A percentile compares a stretch with the other conserved stretches of the same genome.
Conservation (phyloP, 2,113 vertebrate genomes). For the Melospiza georgiana region DNA sequence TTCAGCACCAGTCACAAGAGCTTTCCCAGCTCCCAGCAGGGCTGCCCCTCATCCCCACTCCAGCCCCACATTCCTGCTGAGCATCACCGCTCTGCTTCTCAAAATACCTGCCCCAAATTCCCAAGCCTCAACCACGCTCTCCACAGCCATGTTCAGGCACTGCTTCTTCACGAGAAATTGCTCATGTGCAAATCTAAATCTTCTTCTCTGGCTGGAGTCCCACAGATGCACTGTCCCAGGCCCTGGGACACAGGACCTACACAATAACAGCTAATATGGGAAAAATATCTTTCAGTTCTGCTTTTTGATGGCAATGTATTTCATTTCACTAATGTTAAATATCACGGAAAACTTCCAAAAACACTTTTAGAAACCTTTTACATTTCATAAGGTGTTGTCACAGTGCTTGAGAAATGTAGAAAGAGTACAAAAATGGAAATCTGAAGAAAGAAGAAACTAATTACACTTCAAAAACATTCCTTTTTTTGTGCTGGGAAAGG, state of each 20-base stretch:
- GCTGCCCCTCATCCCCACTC: neutral
- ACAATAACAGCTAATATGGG: rapidly evolving
- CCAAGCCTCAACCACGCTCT: neutral
- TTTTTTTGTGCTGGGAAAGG: neutral
- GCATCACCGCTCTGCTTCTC: neutral
- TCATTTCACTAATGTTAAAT: neutral
- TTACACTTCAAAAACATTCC: neutral
- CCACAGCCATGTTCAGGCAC: neutral
- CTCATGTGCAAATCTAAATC: neutral
- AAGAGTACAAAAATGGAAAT: neutral
- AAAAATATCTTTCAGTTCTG: neutral
- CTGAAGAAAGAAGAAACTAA: neutral
- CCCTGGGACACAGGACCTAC: neutral
- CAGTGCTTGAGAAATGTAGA: neutral
- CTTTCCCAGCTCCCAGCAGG: neutral
- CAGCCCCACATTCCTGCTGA: neutral
- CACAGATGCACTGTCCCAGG: rapidly evolving
- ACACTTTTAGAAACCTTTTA: neutral
- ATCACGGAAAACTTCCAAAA: neutral
- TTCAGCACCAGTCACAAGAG: neutral
- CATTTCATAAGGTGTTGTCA: neutral
- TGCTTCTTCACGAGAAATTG: rapidly evolving
- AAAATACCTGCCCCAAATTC: neutral
- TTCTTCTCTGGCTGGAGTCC: neutral
- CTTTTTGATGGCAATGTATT: neutral